Conservation (phyloP, 2,888 invertebrate species). For the Drosophila anomalata region DNA sequence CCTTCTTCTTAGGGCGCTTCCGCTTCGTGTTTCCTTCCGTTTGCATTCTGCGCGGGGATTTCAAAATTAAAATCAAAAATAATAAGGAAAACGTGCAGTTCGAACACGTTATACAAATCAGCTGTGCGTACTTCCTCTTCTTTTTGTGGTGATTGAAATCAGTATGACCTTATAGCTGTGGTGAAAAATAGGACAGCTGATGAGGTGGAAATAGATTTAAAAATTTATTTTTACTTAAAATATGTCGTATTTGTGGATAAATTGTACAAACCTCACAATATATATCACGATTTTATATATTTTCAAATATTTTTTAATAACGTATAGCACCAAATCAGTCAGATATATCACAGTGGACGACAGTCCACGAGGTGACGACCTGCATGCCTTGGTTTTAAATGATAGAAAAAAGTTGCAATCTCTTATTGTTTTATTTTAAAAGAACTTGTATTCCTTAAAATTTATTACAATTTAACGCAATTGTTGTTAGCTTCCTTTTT, state of each 20-base stretch:
- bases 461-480: too few relatives aligned
- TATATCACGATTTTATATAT: too few relatives aligned
- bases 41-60: slow-evolving; percentile 36
- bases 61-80: slow-evolving; percentile 86
- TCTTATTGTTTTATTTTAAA: too few relatives aligned
- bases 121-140: neutral
- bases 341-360: too few relatives aligned
- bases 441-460: too few relatives aligned
- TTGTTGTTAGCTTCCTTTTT: too few relatives aligned
- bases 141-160: neutral
- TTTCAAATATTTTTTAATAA: too few relatives aligned
- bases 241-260: neutral
- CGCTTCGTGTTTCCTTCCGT: slow-evolving; percentile 48
- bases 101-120: slow-evolving; percentile 15
- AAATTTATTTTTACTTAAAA: neutral
- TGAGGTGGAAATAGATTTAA: neutral
- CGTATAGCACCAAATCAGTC: too few relatives aligned
- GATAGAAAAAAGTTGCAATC: too few relatives aligned
- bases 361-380: too few relatives aligned
- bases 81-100: slow-evolving; percentile 85
- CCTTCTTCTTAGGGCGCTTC: slow-evolving; percentile 72
- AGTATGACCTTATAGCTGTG: neutral
- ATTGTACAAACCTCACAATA: too few relatives aligned
- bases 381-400: too few relatives aligned
- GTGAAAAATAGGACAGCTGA: neutral